Base-by-base conservation (phyloP, 2,113 vertebrate genomes). In the Mus spicilegus region DNA sequence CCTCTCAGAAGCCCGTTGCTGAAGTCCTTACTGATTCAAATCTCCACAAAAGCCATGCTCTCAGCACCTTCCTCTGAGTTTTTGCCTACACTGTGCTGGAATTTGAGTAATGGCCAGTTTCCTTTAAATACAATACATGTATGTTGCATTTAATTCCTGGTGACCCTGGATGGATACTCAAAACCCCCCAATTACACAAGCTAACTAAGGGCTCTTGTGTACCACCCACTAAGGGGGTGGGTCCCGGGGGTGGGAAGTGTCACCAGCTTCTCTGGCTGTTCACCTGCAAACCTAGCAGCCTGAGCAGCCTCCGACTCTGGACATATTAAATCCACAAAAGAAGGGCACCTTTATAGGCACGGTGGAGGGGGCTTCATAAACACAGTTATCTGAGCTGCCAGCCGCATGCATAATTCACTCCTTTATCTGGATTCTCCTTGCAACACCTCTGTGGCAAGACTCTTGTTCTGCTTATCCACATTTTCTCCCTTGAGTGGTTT, bases 311-410 rank as follows among this genome's bases (percentile, higher is more conserved):
- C 14, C 26, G 78, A n/a, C n/a, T 33, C 0, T 11, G 69, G 49
- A n/a, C 63, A 17, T 28, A 76, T 88, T 92, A 65, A 67, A 87
- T 92, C 95, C 93, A 93, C 94, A 96, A 95, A 91, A 70, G 95
- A 93, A 93, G 72, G 51, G 42, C 70, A 26, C 78, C 63, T 81
- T 90, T n/a, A 54, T 63, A 90, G 87, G 58, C 24, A 11, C 56
- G 30, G 67, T 36, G 1, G 19, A 61, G 8, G 24, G 36, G 58
- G 46, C 28, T 95, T 88, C 90, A 86, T 63, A 90, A 97, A 76
- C 72, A 9, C 7, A 1, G n/a, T 49, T 92, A 78, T 93, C 95
- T 19, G 33, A 30, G 70, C 36, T 67, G 30, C 51, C 51, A 42
- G 93, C 90, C 10, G 87, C 75, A 51, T 36, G 82, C 67, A 36